These are phyloP conservation scores for Drosophila mauritiana DNA, from an alignment of 1,140 invertebrate species.

Conservation along the genomic window DNA sequence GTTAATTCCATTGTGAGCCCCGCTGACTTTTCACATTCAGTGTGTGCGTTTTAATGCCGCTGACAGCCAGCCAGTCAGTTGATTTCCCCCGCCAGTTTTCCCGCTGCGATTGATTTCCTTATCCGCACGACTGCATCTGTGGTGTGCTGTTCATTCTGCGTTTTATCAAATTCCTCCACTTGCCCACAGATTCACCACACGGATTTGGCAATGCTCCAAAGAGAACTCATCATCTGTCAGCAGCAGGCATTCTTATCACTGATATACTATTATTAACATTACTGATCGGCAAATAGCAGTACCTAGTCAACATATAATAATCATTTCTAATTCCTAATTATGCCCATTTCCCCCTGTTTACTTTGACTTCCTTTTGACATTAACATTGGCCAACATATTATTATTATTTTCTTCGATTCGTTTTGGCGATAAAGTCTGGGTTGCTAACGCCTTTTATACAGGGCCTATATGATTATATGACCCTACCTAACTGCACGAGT, in stretches of 20 bases:
- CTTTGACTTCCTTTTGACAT: slow-evolving; percentile 7
- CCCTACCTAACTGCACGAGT: slow-evolving; percentile 1
- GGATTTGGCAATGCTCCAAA: slow-evolving; percentile 24
- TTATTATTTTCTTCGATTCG: background rate
- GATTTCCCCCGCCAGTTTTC: slow-evolving; percentile 9
- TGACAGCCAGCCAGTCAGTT: slow-evolving; percentile 31
- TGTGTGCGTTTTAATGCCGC: slow-evolving; percentile 15
- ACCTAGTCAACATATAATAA: no score
- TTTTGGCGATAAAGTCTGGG: slow-evolving; percentile 1
- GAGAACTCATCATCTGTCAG: slow-evolving; percentile 31
- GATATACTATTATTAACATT: no score
- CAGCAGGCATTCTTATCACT: slow-evolving; percentile 39
- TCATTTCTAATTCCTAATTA: no score
- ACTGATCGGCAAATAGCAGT: no score
- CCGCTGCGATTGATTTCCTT: slow-evolving; percentile 51
- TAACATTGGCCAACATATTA: slow-evolving; percentile 2
- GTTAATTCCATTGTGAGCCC: slow-evolving; percentile 14
- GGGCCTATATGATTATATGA: slow-evolving; percentile 25
- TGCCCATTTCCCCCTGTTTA: no score
- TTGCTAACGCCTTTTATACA: slow-evolving; percentile 7
- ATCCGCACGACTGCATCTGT: slow-evolving; percentile 6
- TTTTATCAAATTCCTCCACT: slow-evolving; percentile 49
- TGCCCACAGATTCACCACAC: slow-evolving; percentile 6
- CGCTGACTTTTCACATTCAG: slow-evolving; percentile 28
- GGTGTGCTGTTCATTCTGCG: slow-evolving; percentile 28